Evolutionary conservation across 2,113 vertebrate species (phyloP).

Genomic region (Geococcyx californianus): DNA sequence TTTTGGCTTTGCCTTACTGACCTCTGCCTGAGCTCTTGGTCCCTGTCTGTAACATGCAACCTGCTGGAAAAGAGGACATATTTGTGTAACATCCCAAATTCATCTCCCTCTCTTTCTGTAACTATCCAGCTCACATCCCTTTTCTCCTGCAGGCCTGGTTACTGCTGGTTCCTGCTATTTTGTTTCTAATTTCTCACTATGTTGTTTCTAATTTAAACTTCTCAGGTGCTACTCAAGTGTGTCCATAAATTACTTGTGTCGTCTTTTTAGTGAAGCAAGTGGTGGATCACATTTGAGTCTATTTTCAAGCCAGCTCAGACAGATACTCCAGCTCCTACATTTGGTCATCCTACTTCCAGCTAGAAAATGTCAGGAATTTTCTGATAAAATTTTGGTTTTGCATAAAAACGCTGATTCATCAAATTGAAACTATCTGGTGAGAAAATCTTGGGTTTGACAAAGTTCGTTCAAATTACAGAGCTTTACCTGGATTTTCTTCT

Average conservation of each 20-base stretch:
- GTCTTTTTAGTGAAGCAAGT: background rate
- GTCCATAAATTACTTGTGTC: background rate
- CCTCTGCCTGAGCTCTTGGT: background rate
- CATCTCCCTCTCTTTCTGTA: background rate
- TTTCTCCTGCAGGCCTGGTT: background rate
- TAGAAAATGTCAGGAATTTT: background rate
- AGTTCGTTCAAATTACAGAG: background rate
- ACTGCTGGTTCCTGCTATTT: background rate
- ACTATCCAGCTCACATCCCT: background rate
- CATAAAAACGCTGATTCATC: background rate
- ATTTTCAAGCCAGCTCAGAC: background rate
- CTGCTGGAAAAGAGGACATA: background rate
- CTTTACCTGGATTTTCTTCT: background rate
- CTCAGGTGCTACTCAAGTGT: background rate
- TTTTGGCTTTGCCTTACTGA: background rate
- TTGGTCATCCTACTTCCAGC: background rate
- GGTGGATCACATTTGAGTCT: background rate
- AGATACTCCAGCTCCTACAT: background rate
- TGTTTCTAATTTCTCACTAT: background rate
- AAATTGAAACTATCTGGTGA: background rate
- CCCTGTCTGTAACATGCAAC: background rate
- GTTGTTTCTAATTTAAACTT: background rate
- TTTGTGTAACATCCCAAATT: background rate
- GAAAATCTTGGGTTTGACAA: background rate
- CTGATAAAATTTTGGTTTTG: background rate